Base-by-base conservation (phyloP, 1,140 invertebrate genomes). In the Psix sp. region DNA sequence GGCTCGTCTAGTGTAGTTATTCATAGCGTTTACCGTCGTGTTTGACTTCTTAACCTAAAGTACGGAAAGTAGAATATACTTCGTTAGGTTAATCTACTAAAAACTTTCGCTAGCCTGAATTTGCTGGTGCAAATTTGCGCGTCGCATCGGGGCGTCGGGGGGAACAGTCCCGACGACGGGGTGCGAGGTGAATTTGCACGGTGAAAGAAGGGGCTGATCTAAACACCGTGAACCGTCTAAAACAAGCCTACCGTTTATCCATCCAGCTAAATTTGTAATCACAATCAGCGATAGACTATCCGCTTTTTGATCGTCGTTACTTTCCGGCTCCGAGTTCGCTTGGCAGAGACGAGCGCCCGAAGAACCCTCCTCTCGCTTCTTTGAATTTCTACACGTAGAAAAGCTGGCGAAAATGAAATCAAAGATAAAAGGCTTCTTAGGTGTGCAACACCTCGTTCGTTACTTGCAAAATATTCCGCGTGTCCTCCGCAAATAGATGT, bases 31-130 rank as follows among this genome's bases (percentile, higher is more conserved):
- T 49, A 56, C 43, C 49, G 66, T 65, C 59, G 67, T 74, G 75
- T 73, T 59, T 76, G 75, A 80, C 66, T 72, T 78, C 56, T 70
- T 80, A 77, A 81, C 59, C 62, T 80, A 80, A 81, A 72, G 48
- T 78, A 76, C 74, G 71, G 70, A 78, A 74, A 60, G 77, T 84
- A 82, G 80, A 80, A 57, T 84, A 82, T 80, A 83, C 80, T 83
- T 79, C 59, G 80, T 77, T 80, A 82, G 72, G 40, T 79, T 76
- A 79, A 66, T 78, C 56, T 38, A 62, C 51, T 82, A 76, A 79
- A 68, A 15, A 35, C 31, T 66, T 35, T 51, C 42, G 4, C 14
- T 65, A 60, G 24, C 39, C n/a, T n/a, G n/a, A 67, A 26, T 67
- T 67, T 10, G 33, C 24, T 9, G 36, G 21, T 33, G 20, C 46